Conservation (phyloP, 2,888 invertebrate genomes). For the Scaeva pyrastri region DNA sequence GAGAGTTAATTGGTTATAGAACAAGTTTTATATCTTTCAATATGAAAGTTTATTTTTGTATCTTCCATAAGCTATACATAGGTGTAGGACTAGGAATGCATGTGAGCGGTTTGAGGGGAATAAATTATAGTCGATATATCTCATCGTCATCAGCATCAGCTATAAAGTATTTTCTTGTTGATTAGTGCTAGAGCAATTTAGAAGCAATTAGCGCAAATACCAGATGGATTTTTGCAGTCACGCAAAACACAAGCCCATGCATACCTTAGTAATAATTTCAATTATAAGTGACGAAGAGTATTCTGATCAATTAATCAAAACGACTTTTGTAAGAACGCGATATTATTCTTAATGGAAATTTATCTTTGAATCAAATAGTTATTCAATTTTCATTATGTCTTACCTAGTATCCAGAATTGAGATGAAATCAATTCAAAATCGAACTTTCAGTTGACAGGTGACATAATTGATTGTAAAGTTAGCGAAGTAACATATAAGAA, state of each 20-base stretch:
- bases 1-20: conserved; percentile 1
- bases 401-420: no score
- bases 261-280: background rate
- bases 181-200: conserved; percentile 17
- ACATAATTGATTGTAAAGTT: no score
- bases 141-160: background rate
- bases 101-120: background rate
- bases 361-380: no score
- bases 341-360: no score
- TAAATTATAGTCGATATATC: conserved; percentile 6
- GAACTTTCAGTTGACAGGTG: no score
- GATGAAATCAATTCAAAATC: no score
- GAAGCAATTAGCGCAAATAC: conserved; percentile 36
- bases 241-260: background rate
- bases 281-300: background rate
- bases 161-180: conserved; percentile 20
- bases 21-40: conserved; percentile 20
- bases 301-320: conserved; percentile 12
- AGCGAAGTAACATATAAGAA: no score
- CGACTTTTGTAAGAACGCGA: no score
- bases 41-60: conserved; percentile 10
- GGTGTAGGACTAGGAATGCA: no score
- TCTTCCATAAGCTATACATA: background rate
- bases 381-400: no score
- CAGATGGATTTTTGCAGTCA: background rate